Conservation (phyloP, 2,888 invertebrate genomes). For the Hirtodrosophila cameraria region DNA sequence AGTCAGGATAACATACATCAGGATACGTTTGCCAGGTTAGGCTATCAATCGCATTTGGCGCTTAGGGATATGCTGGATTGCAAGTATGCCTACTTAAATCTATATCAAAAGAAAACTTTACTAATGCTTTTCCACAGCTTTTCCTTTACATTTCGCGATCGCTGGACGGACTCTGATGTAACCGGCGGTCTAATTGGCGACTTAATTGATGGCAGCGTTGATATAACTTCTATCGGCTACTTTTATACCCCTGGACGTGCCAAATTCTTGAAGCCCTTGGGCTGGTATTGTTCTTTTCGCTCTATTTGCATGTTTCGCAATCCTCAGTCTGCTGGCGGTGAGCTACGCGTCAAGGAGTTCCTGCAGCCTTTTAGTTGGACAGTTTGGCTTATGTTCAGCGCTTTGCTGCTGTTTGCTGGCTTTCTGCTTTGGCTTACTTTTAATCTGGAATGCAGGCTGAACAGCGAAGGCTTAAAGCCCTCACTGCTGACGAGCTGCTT, state of each 20-base stretch:
- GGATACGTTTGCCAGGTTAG: conserved; percentile 68
- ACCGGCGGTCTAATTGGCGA: conserved; percentile 77
- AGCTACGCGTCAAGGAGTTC: conserved; percentile 86
- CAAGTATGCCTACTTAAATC: conserved; percentile 57
- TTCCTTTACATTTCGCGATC: conserved; percentile 54
- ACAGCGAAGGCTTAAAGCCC: conserved; percentile 49
- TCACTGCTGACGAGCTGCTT: conserved; percentile 80
- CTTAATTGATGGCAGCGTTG: conserved; percentile 61
- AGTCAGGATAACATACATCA: conserved; percentile 45
- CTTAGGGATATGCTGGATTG: conserved; percentile 72
- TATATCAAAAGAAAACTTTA: neutral
- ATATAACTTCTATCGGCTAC: conserved; percentile 61
- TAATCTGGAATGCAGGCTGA: conserved; percentile 56
- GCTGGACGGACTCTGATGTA: conserved; percentile 67
- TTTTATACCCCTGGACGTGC: conserved; percentile 50
- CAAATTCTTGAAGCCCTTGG: conserved; percentile 44
- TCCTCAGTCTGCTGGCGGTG: conserved; percentile 84
- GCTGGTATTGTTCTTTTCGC: conserved; percentile 67
- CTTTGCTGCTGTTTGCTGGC: conserved; percentile 81
- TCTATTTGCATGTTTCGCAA: conserved; percentile 86
- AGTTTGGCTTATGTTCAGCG: conserved; percentile 85
- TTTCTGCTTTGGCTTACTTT: conserved; percentile 82
- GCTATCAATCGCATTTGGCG: conserved; percentile 58
- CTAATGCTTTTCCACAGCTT: conserved; percentile 44
- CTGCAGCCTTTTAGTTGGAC: conserved; percentile 85